Conservation (phyloP, 2,888 invertebrate genomes). For the Melieria omissa region DNA sequence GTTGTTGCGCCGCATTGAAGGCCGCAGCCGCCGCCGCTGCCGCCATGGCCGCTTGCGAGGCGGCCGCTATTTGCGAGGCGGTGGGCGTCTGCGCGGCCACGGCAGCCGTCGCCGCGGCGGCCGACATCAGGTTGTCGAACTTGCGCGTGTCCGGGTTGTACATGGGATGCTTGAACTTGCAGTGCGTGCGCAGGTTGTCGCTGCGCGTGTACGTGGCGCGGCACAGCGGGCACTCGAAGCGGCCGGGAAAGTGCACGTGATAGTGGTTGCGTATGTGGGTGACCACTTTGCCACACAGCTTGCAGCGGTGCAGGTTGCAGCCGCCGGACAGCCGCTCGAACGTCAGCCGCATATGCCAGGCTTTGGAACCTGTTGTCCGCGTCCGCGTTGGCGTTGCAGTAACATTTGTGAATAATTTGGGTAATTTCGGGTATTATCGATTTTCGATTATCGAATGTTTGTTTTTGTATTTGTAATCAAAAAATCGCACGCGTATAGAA, state of each 20-base stretch:
- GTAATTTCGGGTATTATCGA: conserved; percentile 35
- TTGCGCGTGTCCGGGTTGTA: conserved; percentile 88
- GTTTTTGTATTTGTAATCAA: conserved; percentile 41
- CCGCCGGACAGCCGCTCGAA: conserved; percentile 93
- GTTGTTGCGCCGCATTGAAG: conserved; percentile 59
- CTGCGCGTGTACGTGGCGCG: conserved; percentile 91
- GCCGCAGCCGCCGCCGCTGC: conserved; percentile 67
- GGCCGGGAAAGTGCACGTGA: conserved; percentile 92
- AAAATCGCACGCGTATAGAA: conserved; percentile 62
- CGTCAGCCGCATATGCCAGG: conserved; percentile 95
- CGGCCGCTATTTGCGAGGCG: conserved; percentile 69
- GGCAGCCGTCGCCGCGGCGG: conserved; percentile 70
- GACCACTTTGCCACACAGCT: conserved; percentile 94
- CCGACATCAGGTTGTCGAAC: conserved; percentile 78
- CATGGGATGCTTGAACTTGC: conserved; percentile 92
- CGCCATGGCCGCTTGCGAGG: conserved; percentile 66
- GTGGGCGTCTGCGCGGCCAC: conserved; percentile 69
- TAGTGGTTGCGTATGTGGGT: conserved; percentile 95
- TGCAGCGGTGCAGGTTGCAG: conserved; percentile 93
- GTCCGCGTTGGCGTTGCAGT: conserved; percentile 32
- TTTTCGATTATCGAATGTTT: too few species aligned
- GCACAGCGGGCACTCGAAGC: conserved; percentile 91
- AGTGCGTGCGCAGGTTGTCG: conserved; percentile 92
- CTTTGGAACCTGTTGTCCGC: conserved; percentile 81
- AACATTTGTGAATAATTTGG: conserved; percentile 40